Evolutionary conservation across 2,797 vertebrate species (phyloP).

Genomic region (Tenualosa thibaudeaui): DNA sequence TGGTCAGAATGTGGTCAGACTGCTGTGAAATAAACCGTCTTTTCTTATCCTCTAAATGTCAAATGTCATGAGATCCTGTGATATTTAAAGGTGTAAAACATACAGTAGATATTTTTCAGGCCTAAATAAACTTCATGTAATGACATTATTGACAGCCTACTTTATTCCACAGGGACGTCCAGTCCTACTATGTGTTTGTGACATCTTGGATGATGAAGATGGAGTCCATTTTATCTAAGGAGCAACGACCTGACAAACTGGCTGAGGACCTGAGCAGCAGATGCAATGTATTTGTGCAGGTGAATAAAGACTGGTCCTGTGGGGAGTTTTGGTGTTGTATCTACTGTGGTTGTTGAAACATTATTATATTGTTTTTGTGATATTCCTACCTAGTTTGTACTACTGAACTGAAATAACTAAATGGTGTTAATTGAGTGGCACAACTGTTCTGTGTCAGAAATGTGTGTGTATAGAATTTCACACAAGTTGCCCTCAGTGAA

Average conservation of each 20-base stretch:
- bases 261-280: constrained; percentile 91
- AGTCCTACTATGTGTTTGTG: constrained; percentile 97
- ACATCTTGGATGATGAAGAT: constrained; percentile 99
- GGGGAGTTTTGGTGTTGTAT: not conserved
- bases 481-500: not conserved
- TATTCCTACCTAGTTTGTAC: not conserved
- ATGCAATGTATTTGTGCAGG: constrained; percentile 97
- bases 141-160: not conserved
- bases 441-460: not conserved
- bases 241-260: constrained; percentile 84
- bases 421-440: not conserved
- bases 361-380: not conserved
- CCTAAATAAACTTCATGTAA: no score
- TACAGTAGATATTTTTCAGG: no score
- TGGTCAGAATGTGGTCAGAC: not conserved
- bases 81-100: no score
- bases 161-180: constrained; percentile 84
- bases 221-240: constrained; percentile 93
- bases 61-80: no score
- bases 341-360: not conserved
- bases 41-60: no score
- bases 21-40: no score
- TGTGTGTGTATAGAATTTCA: not conserved
- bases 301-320: constrained; percentile 54
- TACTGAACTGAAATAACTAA: not conserved